Evolutionary conservation across 1,140 invertebrate genomes (phyloP).

Genomic region (Drosophila pandora): DNA sequence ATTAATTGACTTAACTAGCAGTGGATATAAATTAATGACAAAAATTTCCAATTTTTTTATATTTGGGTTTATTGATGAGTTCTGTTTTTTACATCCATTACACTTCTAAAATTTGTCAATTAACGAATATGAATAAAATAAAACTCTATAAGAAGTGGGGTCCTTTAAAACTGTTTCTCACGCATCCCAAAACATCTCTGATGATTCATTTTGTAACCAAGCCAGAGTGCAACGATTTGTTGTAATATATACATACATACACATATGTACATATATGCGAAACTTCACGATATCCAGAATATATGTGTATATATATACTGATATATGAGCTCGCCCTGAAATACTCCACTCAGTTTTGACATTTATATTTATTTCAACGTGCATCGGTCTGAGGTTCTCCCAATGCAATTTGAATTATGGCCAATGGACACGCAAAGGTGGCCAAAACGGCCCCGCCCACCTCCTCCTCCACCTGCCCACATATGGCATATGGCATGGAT

Average conservation of each 20-base stretch:
- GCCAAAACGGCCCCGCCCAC: conserved; percentile 49
- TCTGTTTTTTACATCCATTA: too few species aligned
- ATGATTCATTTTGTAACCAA: conserved; percentile 63
- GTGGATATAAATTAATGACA: not conserved
- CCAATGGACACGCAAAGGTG: conserved; percentile 79
- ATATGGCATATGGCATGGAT: conserved; percentile 28
- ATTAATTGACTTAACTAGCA: not conserved
- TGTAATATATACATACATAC: conserved; percentile 6
- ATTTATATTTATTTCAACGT: conserved; percentile 83
- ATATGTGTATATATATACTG: conserved; percentile 29
- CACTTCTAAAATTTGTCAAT: too few species aligned
- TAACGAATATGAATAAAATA: too few species aligned
- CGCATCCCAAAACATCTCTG: conserved; percentile 34
- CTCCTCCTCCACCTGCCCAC: conserved; percentile 39
- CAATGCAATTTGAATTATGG: conserved; percentile 75
- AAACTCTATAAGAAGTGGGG: too few species aligned
- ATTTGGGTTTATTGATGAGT: not conserved
- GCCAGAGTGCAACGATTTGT: conserved; percentile 48
- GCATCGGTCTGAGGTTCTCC: conserved; percentile 55
- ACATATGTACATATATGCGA: not conserved
- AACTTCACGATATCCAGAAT: conserved; percentile 1
- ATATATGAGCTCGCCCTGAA: conserved; percentile 56
- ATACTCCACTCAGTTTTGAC: conserved; percentile 78
- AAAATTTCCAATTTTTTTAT: not conserved
- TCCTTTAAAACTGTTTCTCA: conserved; percentile 32